Base-by-base conservation (phyloP, 1,140 invertebrate genomes). In the Proctacanthus coquilletti region DNA sequence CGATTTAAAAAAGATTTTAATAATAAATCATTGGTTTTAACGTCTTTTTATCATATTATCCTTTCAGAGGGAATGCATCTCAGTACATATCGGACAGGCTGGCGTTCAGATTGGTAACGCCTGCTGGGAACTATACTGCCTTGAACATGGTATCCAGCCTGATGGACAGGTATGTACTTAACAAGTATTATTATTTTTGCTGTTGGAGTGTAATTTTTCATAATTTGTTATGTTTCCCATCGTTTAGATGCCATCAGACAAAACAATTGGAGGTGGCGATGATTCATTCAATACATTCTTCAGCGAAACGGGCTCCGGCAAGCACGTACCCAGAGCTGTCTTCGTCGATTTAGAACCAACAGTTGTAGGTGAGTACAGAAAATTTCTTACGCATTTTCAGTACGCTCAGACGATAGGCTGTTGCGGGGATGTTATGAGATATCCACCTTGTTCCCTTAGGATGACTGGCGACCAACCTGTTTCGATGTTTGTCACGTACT, bases 91-190 rank as follows among this genome's bases (percentile, higher is more conserved):
- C 49, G 85, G 85, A 31, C 85, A 91, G 64, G 84, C 84, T 41
- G 85, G 85, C 33, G 83, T 86, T 3, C 86, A 91, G 64, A 86
- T 89, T 53, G 86, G 84, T 43, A 87, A 87, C 57, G 81, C 81
- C 36, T 78, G 75, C 54, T 81, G 77, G 77, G 86, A 91, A 56
- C 66, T 92, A 38, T 89, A 88, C 65, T 89, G 86, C 56, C 61
- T 89, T 47, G 86, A 89, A 60, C 85, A 88, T 64, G 83, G 84
- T 18, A 89, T 91, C 54, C 82, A 88, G 59, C 84, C 84, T 32
- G 83, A 89, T 64, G 85, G 85, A 3, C 71, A 75, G 42, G 35
- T 42, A 34, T 18, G 14, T 35, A 18, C 6, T 6, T 6, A 32
- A 32, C 6, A 11, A 32, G 5, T 6, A 35, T 35, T 9, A 32